Evolutionary conservation across 2,888 invertebrate genomes (phyloP).

Genomic region (Calameuta idolon): DNA sequence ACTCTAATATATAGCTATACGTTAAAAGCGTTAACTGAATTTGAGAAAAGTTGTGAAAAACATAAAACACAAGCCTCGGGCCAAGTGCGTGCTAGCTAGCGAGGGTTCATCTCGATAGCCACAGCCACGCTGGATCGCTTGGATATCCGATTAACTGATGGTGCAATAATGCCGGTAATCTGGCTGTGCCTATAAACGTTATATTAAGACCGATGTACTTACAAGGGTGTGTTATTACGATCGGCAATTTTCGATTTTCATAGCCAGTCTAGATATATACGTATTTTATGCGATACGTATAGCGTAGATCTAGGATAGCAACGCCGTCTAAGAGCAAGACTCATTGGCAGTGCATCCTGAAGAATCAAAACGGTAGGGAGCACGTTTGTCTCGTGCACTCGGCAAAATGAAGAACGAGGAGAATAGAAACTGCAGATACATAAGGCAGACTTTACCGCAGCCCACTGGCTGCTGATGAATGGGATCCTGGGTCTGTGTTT

Average conservation of each 20-base stretch:
- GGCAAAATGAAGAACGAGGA: not conserved
- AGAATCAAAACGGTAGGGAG: not conserved
- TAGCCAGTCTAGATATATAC: not conserved
- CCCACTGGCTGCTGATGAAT: not conserved
- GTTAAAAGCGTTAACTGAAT: not conserved
- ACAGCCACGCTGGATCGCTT: not conserved
- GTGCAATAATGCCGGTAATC: slow-evolving; percentile 9
- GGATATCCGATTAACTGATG: slow-evolving; percentile 5
- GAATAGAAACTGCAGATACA: not conserved
- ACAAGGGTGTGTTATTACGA: slow-evolving; percentile 31
- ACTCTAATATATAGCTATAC: not conserved
- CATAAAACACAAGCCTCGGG: not conserved
- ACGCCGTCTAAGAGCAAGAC: not conserved
- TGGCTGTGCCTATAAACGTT: not conserved
- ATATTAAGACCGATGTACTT: slow-evolving; percentile 26
- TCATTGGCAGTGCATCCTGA: not conserved
- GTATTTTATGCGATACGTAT: not conserved
- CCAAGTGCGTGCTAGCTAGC: not conserved
- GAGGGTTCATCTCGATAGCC: slow-evolving; percentile 1
- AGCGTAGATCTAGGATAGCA: slow-evolving; percentile 8
- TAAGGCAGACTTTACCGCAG: not conserved
- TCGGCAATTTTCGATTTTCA: slow-evolving; percentile 37
- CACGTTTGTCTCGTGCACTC: slow-evolving; percentile 4
- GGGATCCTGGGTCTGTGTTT: not conserved
- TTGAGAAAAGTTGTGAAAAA: not conserved